Conservation (phyloP, 2,797 vertebrate species). For the Benthosema pterotum region DNA sequence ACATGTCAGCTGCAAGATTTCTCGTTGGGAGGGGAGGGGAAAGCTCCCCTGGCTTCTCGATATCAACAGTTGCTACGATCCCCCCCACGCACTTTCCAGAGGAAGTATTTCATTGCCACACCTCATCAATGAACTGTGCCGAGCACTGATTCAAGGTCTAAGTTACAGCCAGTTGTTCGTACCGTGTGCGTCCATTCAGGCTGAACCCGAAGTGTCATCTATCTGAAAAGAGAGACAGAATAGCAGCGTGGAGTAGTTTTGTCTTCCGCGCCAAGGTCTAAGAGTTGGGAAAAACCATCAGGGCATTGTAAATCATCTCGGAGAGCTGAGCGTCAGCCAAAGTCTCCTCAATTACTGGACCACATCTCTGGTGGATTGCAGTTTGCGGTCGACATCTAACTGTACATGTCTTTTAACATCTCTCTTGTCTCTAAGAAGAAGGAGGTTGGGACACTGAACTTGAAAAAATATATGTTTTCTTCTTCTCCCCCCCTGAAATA, state of each 20-base stretch:
- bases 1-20: constrained; percentile 48
- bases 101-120: constrained; percentile 61
- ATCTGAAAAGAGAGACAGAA: constrained; percentile 33
- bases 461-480: constrained; percentile 35
- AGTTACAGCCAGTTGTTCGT: constrained; percentile 48
- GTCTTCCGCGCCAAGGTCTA: constrained; percentile 47
- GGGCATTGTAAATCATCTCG: constrained; percentile 55
- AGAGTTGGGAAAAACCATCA: constrained; percentile 62
- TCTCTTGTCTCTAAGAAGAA: constrained; percentile 55
- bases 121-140: constrained; percentile 55
- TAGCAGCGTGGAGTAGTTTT: constrained; percentile 48
- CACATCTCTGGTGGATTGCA: constrained; percentile 57
- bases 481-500: constrained; percentile 34
- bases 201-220: constrained; percentile 44
- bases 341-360: constrained; percentile 62
- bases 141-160: constrained; percentile 46
- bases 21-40: constrained; percentile 37
- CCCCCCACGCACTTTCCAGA: constrained; percentile 27
- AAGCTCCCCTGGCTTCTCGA: constrained; percentile 30
- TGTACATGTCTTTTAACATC: constrained; percentile 54
- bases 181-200: constrained; percentile 38
- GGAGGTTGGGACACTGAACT: constrained; percentile 36
- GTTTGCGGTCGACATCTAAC: constrained; percentile 47
- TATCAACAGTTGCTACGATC: constrained; percentile 48
- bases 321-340: constrained; percentile 56